Base-by-base conservation (phyloP, 1,140 invertebrate genomes). In the Brachionus plicatilis region DNA sequence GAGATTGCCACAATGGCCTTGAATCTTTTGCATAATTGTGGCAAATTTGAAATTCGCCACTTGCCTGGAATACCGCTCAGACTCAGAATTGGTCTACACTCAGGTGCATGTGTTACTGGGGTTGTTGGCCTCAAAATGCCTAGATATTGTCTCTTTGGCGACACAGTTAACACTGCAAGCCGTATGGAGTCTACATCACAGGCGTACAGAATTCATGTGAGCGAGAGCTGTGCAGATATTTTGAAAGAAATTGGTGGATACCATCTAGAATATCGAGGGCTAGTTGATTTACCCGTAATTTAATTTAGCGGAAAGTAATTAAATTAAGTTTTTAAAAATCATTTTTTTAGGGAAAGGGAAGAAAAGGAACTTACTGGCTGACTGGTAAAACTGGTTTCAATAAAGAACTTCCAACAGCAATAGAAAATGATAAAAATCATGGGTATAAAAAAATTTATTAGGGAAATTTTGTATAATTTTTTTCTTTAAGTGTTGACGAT, bases 91-190 rank as follows among this genome's bases (percentile, higher is more conserved):
- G 95, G 85, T 24, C 24, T 53, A 45, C 79, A 85, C 20, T 43
- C 79, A 47, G 47, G 66, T n/a, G 50, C 56, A 33, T 70, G 75
- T 66, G 75, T 82, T 7, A 37, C 56, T 12, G 83, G 79, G 7
- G 60, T 85, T 24, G 83, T 60, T 72, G 84, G 85, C 8, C 24
- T 85, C 27, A 68, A 84, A 72, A 83, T 79, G 56, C 90, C 94
- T 0, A 91, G 94, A 70, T 96, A 96, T 89, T 96, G 95, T 89
- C 91, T 97, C 11, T 87, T 88, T 87, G 86, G 88, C 76, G 96
- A 97, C 88, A 97, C 95, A 0, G 96, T 97, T 0, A 96, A 96
- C 87, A 96, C 95, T 0, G 94, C 95, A 3, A 95, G 94, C 0
- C 91, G 95, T 79, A 97, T 98, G 95, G 96, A 98, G 88, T 88